A percentile compares a stretch with the other conserved stretches of the same genome.
These are phyloP conservation scores for Himantopus leucocephalus DNA, from an alignment of 2,113 vertebrate genomes.

Conservation along the genomic window DNA sequence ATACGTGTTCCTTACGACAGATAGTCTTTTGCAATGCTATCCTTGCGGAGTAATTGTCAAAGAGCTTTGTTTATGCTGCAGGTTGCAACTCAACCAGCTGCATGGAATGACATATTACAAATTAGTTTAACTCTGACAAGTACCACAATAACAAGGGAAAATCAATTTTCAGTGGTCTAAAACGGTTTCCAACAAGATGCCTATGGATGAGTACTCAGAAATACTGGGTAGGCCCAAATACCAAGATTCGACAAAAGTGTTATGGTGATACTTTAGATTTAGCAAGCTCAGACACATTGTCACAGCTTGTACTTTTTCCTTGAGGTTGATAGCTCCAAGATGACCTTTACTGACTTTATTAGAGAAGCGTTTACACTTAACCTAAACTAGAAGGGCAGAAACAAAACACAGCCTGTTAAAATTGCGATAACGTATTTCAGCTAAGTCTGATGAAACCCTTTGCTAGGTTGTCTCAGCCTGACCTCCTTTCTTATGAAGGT, in stretches of 20 bases:
- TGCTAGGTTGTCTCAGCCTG: not conserved
- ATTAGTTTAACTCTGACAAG: not conserved
- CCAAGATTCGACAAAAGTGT: not conserved
- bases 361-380: not conserved
- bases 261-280: not conserved
- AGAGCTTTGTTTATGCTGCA: not conserved
- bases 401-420: conserved; percentile 3
- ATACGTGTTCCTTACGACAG: not conserved
- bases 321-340: not conserved
- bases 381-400: not conserved
- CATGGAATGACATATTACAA: not conserved
- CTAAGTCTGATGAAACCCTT: not conserved
- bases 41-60: not conserved
- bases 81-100: not conserved
- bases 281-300: not conserved
- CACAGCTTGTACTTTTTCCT: not conserved
- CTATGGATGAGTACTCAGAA: not conserved
- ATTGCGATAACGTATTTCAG: not conserved
- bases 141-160: not conserved
- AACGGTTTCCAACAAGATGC: not conserved
- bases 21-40: not conserved
- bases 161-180: not conserved
- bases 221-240: not conserved
- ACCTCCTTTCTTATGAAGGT: conserved; percentile 12
- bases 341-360: not conserved